Evolutionary conservation across 1,140 invertebrate genomes (phyloP), one percentile per base, ranked within the genome.

Genomic region (Trichogramma pretiosum): DNA sequence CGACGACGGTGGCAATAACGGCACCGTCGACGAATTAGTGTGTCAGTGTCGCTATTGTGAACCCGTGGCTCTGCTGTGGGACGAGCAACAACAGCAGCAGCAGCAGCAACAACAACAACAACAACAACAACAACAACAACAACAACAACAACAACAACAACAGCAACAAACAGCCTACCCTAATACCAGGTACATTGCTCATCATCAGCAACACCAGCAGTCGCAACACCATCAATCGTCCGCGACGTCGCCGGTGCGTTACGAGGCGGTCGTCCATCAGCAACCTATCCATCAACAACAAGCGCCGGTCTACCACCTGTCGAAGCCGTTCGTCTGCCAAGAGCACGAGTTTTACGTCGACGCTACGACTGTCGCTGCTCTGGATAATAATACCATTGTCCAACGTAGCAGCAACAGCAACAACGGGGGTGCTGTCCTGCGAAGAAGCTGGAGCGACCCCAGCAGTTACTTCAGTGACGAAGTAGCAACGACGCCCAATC

Each of bases 31-130:
- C 26, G 10, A 14, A 1, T n/a, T 28, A 7, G 3, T 36, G 19
- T 88, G 85, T 65, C 84, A 87, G 65, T 89, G 85, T 60, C 76
- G 80, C 9, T 85, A 85, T 53, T 88, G 85, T 60, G 84, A 88
- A 61, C 84, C 86, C 0, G 73, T 80, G 16, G 80, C 82, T 33
- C 77, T 83, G 48, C 81, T 87, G 41, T 89, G 86, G 85, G 84
- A 84, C 59, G 75, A 81, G 2, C 24, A 11, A 16, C 78, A 82
- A 33, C 68, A 68, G 21, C 66, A 63, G 44, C 65, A 68, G 40
- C 77, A 74, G 55, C 74, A 74, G 10, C 70, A 74, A 2, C 21
- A 23, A 4, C 76, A 69, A 42, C 48, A 73, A 34, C 58, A 65
- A 1, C 63, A 70, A 10, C 44, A 59, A 3, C 22, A 57, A n/a